Conservation (phyloP, 2,888 invertebrate genomes). For the Acleris holmiana region DNA sequence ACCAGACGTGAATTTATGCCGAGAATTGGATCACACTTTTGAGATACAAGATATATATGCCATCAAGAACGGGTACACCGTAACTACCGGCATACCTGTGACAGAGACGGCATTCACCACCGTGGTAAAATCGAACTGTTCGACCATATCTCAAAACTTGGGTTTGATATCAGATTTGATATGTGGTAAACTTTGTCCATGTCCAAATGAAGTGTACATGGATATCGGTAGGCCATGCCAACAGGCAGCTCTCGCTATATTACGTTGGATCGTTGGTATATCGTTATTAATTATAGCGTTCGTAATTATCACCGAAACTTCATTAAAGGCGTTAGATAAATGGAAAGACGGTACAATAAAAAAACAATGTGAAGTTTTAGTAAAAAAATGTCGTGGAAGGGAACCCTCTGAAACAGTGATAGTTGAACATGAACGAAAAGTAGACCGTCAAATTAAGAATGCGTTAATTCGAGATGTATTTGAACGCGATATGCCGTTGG, state of each 20-base stretch:
- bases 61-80: slow-evolving; percentile 6
- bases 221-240: slow-evolving; percentile 16
- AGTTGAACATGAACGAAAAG: neutral
- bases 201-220: slow-evolving; percentile 9
- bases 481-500: slow-evolving; percentile 13
- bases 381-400: neutral
- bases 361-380: neutral
- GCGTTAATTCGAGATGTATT: slow-evolving; percentile 22
- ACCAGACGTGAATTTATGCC: slow-evolving; percentile 26
- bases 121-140: slow-evolving; percentile 23
- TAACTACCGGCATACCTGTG: slow-evolving; percentile 6
- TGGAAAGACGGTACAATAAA: neutral
- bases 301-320: neutral
- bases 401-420: neutral
- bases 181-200: slow-evolving; percentile 21
- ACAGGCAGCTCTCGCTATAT: slow-evolving; percentile 14
- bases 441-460: slow-evolving; percentile 7
- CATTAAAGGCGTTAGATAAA: neutral
- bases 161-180: slow-evolving; percentile 16
- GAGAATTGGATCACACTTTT: slow-evolving; percentile 20
- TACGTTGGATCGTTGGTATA: slow-evolving; percentile 13
- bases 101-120: neutral
- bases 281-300: slow-evolving; percentile 5
- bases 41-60: slow-evolving; percentile 30
- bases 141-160: slow-evolving; percentile 30